Conservation (phyloP, 2,888 invertebrate genomes). For the Diplazon laetatorius region DNA sequence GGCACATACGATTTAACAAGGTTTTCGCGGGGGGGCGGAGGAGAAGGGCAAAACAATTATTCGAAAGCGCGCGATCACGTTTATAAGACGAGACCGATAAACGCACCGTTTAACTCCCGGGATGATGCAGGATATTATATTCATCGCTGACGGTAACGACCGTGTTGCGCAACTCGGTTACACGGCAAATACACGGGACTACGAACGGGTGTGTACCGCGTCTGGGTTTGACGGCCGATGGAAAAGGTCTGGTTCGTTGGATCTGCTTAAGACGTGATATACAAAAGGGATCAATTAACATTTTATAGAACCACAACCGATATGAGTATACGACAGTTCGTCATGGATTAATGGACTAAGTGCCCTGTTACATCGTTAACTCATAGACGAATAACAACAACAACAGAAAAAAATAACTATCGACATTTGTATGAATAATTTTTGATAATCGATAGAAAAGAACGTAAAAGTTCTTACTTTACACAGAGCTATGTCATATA, state of each 20-base stretch:
- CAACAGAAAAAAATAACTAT: neutral
- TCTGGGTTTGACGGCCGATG: conserved; percentile 50
- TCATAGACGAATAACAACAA: conserved; percentile 5
- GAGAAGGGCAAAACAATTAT: conserved; percentile 35
- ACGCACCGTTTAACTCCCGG: conserved; percentile 17
- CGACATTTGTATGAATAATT: neutral
- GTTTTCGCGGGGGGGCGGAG: conserved; percentile 30
- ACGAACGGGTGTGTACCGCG: neutral
- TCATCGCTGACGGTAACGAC: neutral
- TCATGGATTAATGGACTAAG: neutral
- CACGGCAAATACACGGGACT: conserved; percentile 8
- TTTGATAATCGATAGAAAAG: too few species aligned
- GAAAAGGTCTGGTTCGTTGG: conserved; percentile 16
- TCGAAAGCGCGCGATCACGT: conserved; percentile 2
- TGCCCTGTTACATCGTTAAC: neutral
- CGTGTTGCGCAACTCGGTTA: conserved; percentile 35
- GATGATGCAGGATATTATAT: conserved; percentile 30
- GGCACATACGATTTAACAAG: conserved; percentile 37
- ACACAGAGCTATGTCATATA: too few species aligned
- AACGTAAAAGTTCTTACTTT: too few species aligned
- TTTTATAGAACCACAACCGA: conserved; percentile 23
- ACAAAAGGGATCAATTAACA: conserved; percentile 45
- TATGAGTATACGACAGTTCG: neutral
- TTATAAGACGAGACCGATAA: neutral
- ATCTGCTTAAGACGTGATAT: conserved; percentile 39